Evolutionary conservation across 2,797 vertebrate genomes (phyloP).

Genomic region (Sebastes taczanowskii): DNA sequence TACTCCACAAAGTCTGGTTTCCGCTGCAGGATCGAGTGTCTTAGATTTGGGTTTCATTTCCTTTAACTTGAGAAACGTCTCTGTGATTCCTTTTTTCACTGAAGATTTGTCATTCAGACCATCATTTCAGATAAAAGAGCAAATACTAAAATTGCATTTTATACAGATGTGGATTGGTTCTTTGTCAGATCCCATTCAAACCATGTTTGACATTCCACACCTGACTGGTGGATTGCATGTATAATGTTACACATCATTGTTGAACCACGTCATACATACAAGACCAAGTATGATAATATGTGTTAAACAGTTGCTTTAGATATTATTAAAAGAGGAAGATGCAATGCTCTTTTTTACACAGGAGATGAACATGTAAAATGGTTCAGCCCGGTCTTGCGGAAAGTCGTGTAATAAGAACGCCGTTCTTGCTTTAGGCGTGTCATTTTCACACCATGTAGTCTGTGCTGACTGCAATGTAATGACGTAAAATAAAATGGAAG

Average conservation of each 20-base stretch:
- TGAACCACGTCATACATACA: background rate
- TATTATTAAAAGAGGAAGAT: background rate
- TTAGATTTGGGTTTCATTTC: background rate
- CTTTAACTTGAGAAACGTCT: conserved; percentile 10
- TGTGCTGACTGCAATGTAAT: too few relatives aligned
- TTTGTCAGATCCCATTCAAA: background rate
- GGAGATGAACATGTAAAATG: background rate
- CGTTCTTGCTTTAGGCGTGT: too few relatives aligned
- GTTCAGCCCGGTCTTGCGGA: too few relatives aligned
- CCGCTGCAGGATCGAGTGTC: conserved; percentile 24
- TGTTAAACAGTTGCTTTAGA: background rate
- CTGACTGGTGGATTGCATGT: background rate
- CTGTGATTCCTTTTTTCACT: background rate
- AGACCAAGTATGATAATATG: background rate
- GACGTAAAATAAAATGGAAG: too few relatives aligned
- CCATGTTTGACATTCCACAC: background rate
- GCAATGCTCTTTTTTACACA: background rate
- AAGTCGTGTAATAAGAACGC: too few relatives aligned
- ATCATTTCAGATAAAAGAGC: background rate
- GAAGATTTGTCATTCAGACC: background rate
- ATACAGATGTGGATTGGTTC: background rate
- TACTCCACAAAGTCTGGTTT: conserved; percentile 49
- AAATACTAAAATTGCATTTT: background rate
- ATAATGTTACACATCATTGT: background rate
- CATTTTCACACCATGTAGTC: too few relatives aligned